Evolutionary conservation across 1,140 invertebrate genomes (phyloP).

Genomic region (Danaus melanippus): DNA sequence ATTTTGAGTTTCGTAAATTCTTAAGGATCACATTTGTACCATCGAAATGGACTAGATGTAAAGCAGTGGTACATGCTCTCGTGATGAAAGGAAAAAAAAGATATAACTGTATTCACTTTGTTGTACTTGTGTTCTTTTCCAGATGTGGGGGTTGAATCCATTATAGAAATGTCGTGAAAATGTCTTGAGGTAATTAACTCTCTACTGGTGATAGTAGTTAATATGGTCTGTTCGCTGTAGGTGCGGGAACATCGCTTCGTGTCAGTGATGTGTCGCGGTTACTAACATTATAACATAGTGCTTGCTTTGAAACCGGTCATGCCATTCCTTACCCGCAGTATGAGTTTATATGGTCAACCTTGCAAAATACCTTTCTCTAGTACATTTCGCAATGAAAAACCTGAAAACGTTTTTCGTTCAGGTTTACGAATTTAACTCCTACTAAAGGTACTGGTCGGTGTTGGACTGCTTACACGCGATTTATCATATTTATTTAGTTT

Average conservation of each 20-base stretch:
- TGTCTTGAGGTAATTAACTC: slow-evolving; percentile 71
- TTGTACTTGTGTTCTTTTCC: slow-evolving; percentile 73
- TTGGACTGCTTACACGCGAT: no score
- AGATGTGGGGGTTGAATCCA: slow-evolving; percentile 71
- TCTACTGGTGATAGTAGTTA: slow-evolving; percentile 68
- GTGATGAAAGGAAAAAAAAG: slow-evolving; percentile 34
- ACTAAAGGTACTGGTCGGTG: no score
- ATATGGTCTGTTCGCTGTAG: slow-evolving; percentile 50
- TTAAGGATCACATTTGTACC: slow-evolving; percentile 10
- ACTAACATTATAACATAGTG: slow-evolving; percentile 46
- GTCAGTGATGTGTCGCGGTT: slow-evolving; percentile 19
- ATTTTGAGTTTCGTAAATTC: not conserved
- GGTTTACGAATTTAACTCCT: no score
- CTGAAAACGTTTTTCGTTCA: no score
- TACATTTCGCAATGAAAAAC: no score
- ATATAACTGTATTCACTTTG: slow-evolving; percentile 65
- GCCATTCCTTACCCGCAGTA: no score
- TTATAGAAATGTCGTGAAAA: slow-evolving; percentile 71
- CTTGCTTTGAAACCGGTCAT: slow-evolving; percentile 37
- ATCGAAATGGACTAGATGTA: slow-evolving; percentile 66
- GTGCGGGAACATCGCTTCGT: slow-evolving; percentile 26
- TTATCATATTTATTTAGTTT: no score
- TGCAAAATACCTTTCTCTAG: no score
- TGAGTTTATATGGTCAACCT: no score
- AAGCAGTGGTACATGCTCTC: slow-evolving; percentile 59